These are phyloP conservation scores for Tupaia chinensis DNA, from an alignment of 2,113 vertebrate species.

Conservation along the genomic window DNA sequence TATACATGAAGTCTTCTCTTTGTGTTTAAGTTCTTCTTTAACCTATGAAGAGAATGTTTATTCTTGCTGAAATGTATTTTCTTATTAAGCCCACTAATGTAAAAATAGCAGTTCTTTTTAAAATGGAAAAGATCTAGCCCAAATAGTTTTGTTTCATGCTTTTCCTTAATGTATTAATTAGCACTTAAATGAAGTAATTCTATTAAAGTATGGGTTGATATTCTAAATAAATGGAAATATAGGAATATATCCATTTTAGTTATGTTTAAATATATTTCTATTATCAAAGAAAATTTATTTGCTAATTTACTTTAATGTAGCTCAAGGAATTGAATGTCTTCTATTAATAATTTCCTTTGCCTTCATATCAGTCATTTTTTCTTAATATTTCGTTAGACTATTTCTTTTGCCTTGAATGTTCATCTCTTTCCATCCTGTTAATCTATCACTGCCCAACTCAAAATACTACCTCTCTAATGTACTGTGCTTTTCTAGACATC, in stretches of 20 bases:
- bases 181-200: neutral
- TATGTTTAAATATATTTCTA: neutral
- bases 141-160: neutral
- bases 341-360: neutral
- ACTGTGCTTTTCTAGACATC: neutral
- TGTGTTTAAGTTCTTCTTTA: neutral
- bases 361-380: neutral
- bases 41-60: neutral
- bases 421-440: neutral
- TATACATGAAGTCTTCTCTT: neutral
- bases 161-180: neutral
- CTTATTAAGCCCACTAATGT: neutral
- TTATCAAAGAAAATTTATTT: neutral
- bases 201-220: slow-evolving; percentile 28
- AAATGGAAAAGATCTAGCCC: neutral
- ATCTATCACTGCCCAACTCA: neutral
- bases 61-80: neutral
- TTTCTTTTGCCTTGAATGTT: neutral
- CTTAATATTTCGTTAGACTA: neutral
- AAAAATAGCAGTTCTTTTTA: neutral
- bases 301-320: neutral
- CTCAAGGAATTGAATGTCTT: neutral
- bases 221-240: neutral
- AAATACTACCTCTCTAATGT: neutral
- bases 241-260: neutral